phyloP scores from a whole-genome alignment of 2,888 invertebrate genomes.

The Drosophila buzzatii region DNA sequence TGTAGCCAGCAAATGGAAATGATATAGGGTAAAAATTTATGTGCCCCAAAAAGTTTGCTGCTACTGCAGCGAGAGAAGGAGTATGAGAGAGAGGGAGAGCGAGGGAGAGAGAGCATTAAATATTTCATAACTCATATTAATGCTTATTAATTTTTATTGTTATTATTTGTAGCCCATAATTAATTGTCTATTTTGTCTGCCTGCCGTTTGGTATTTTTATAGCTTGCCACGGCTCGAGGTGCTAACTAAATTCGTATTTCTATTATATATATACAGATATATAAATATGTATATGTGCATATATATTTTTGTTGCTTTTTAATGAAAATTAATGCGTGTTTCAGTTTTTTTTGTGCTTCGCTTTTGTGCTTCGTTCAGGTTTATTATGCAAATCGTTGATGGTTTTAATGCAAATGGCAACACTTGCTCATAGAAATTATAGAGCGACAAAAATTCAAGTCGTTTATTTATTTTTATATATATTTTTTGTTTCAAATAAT shows the following conservation, averaged over 20 bases:
- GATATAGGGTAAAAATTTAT: slow-evolving; percentile 46
- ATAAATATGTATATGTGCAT: slow-evolving; percentile 13
- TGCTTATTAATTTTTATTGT: slow-evolving; percentile 79
- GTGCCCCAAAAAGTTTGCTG: slow-evolving; percentile 67
- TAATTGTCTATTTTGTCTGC: slow-evolving; percentile 76
- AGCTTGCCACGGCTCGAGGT: slow-evolving; percentile 49
- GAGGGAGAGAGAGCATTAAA: slow-evolving; percentile 22
- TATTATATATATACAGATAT: slow-evolving; percentile 30
- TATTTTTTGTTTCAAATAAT: slow-evolving; percentile 4
- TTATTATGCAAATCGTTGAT: slow-evolving; percentile 60
- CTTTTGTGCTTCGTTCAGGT: slow-evolving; percentile 40
- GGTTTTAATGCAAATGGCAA: slow-evolving; percentile 56
- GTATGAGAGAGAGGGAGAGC: too few relatives aligned
- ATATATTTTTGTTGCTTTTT: slow-evolving; percentile 27
- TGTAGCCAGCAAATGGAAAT: slow-evolving; percentile 35
- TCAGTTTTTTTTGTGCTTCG: slow-evolving; percentile 20
- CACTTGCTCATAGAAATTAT: slow-evolving; percentile 45
- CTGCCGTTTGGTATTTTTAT: slow-evolving; percentile 59
- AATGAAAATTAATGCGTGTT: slow-evolving; percentile 51
- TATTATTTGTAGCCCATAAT: slow-evolving; percentile 78
- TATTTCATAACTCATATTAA: slow-evolving; percentile 77
- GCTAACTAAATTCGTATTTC: slow-evolving; percentile 74
- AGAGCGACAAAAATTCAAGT: slow-evolving; percentile 25
- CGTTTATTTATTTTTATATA: not conserved
- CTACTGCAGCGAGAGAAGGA: slow-evolving; percentile 40